Base-by-base conservation (phyloP, 2,797 vertebrate species). In the Typhlichthys subterraneus region DNA sequence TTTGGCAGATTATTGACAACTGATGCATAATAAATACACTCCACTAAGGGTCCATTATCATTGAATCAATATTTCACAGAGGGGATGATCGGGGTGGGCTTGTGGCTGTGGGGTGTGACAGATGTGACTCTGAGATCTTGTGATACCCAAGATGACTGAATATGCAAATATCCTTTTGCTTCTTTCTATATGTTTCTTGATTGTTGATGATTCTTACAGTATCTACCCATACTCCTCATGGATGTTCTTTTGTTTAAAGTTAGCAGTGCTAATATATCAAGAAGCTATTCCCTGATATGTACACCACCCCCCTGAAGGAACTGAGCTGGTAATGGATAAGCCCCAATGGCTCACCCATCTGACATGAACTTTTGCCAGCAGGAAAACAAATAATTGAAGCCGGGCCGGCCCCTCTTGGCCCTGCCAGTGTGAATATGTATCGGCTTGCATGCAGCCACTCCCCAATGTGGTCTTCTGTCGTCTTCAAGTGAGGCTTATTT, bases 1-100 rank as follows among this genome's bases (percentile, higher is more conserved):
- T 90, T 89, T 91, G 89, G 80, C 86, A 79, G 89, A 92, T 93
- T 93, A 94, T 93, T 75, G 92, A 93, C 92, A 92, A 87, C 89
- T 93, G 92, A 93, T 93, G 93, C 93, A 94, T 93, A 93, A 94
- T 94, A 94, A 93, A 94, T 94, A 93, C 92, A 92, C 93, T 94
- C 91, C 90, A 93, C 91, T 93, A 89, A 93, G 90, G 93, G 92
- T 93, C 92, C 93, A 94, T 94, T 94, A 94, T 93, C 90, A 86
- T 88, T 85, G 90, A 91, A 92, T 94, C 92, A 92, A 94, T 94
- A 93, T 84, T 88, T 89, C 73, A 85, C 86, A 55, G 81, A 88
- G 86, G 77, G 55, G 77, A 67, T 56, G 59, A 70, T 42, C 9
- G 45, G 57, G 75, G 42, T 42, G 56, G 17, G 65, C 7, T 9